These are phyloP conservation scores for Girardinus metallicus DNA, from an alignment of 2,797 vertebrate species.

Conservation along the genomic window DNA sequence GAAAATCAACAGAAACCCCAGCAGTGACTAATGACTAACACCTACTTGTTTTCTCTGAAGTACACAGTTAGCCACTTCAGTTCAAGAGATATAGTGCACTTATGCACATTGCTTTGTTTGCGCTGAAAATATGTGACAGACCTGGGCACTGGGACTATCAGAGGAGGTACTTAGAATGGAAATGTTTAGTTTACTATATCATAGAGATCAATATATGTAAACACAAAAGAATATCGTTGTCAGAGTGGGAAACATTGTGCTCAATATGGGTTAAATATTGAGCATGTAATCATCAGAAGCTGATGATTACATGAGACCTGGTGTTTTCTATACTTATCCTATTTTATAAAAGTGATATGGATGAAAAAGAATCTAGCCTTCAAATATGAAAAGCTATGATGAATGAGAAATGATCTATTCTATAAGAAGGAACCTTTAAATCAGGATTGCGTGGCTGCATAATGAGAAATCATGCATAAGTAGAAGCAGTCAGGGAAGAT, in stretches of 20 bases:
- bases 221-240: conserved; percentile 9
- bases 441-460: conserved; percentile 66
- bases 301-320: not conserved
- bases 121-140: conserved; percentile 30
- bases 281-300: too few species aligned
- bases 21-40: conserved; percentile 75
- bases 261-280: conserved; percentile 10
- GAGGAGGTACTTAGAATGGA: conserved; percentile 19
- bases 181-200: conserved; percentile 28
- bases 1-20: conserved; percentile 68
- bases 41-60: conserved; percentile 65
- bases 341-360: not conserved
- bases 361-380: not conserved
- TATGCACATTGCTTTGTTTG: conserved; percentile 51
- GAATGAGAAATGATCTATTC: not conserved
- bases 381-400: not conserved
- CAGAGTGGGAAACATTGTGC: conserved; percentile 2
- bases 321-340: conserved; percentile 12
- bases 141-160: conserved; percentile 25
- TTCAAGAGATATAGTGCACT: conserved; percentile 50
- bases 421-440: conserved; percentile 69
- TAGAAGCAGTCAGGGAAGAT: conserved; percentile 51
- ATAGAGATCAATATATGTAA: conserved; percentile 30
- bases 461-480: conserved; percentile 48
- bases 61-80: conserved; percentile 64